Evolutionary conservation across 2,113 vertebrate genomes (phyloP).

Genomic region (Microtus montanus): DNA sequence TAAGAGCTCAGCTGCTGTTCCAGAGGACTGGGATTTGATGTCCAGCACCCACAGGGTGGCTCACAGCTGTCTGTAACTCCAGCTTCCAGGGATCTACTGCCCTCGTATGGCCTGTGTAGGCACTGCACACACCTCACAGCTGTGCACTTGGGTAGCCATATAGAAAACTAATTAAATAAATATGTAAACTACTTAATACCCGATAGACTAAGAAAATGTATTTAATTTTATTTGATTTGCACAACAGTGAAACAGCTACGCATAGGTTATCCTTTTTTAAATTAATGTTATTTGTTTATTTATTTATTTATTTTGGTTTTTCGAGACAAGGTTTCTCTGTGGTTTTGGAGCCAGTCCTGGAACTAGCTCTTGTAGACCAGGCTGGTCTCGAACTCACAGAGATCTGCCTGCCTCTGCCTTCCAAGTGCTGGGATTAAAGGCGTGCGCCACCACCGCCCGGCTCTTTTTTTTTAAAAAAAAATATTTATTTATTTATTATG

Average conservation of each 20-base stretch:
- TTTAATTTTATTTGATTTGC: neutral
- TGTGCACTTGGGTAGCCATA: neutral
- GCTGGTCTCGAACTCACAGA: too few species aligned
- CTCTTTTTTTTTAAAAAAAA: too few species aligned
- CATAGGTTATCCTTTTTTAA: neutral
- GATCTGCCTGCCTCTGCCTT: too few species aligned
- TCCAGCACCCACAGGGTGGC: neutral
- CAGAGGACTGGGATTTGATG: neutral
- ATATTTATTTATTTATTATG: too few species aligned
- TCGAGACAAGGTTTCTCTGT: too few species aligned
- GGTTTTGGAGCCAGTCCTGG: too few species aligned
- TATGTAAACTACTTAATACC: neutral
- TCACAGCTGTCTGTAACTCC: neutral
- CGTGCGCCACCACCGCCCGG: too few species aligned
- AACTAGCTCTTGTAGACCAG: too few species aligned
- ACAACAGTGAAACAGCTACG: neutral
- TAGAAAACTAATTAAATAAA: neutral
- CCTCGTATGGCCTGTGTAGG: neutral
- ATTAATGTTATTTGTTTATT: neutral
- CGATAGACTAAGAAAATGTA: neutral
- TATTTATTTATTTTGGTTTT: too few species aligned
- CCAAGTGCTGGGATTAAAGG: too few species aligned
- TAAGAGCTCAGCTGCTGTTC: neutral
- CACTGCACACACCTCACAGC: neutral
- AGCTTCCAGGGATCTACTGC: too few species aligned